Conservation (phyloP, 2,888 invertebrate genomes). For the Protonemura montana region DNA sequence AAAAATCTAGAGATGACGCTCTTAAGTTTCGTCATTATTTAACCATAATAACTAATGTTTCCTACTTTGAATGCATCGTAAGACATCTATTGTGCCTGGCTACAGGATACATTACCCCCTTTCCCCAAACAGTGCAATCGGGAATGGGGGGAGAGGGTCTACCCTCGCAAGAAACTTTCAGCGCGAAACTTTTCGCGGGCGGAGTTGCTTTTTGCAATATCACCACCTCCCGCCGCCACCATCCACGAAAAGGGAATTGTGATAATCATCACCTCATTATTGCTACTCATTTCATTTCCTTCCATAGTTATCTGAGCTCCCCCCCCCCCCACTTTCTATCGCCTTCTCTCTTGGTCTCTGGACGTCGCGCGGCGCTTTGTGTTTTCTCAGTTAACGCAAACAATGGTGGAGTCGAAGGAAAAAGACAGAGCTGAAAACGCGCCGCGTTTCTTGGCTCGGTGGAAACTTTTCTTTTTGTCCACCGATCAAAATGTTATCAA, state of each 20-base stretch:
- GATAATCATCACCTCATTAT: slow-evolving; percentile 40
- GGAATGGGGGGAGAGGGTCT: not conserved
- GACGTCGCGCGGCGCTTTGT: slow-evolving; percentile 23
- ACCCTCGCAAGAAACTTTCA: not conserved
- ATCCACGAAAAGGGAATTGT: not conserved
- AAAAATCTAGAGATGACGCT: not conserved
- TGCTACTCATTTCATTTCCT: slow-evolving; percentile 39
- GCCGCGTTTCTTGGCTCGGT: not conserved
- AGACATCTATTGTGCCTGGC: not conserved
- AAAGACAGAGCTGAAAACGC: not conserved
- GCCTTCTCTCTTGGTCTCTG: too few species aligned
- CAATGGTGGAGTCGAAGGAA: slow-evolving; percentile 26
- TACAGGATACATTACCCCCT: not conserved
- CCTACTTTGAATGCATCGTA: not conserved
- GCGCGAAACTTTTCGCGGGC: not conserved
- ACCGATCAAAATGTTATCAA: slow-evolving; percentile 7
- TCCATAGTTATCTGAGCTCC: slow-evolving; percentile 26
- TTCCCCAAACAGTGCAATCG: not conserved
- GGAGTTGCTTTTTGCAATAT: slow-evolving; percentile 17
- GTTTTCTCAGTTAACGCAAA: slow-evolving; percentile 33
- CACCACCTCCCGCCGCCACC: not conserved
- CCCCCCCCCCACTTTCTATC: not conserved
- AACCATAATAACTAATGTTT: not conserved
- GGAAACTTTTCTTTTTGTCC: not conserved
- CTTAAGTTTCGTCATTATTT: not conserved